phyloP scores from a whole-genome alignment of 2,797 vertebrate genomes.

The Nothura maculosa region DNA sequence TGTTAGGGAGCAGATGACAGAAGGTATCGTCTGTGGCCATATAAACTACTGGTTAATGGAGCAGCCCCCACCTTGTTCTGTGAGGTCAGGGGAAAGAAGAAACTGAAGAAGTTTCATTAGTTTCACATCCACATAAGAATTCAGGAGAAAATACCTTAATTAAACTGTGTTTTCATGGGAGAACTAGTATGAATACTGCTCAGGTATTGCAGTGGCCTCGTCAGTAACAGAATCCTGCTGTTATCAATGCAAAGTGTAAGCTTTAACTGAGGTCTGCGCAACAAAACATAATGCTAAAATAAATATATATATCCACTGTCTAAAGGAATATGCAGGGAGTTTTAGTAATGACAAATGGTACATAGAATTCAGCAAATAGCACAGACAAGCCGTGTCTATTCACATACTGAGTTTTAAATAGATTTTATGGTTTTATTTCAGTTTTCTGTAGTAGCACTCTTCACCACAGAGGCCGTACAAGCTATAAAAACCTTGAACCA shows the following conservation, averaged over 20 bases:
- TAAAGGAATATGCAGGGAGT: background rate
- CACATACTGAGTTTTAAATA: background rate
- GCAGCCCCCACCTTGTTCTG: background rate
- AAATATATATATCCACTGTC: background rate
- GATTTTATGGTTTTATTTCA: background rate
- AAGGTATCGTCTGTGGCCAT: background rate
- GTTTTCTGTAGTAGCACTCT: background rate
- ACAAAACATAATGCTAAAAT: background rate
- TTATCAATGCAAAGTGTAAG: background rate
- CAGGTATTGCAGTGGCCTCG: background rate
- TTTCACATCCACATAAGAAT: background rate
- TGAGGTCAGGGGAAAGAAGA: background rate
- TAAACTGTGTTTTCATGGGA: background rate
- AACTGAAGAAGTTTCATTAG: background rate
- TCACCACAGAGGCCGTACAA: background rate
- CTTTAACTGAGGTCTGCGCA: background rate
- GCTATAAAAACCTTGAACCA: background rate
- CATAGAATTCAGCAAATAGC: background rate
- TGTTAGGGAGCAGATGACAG: background rate
- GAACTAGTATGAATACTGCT: background rate
- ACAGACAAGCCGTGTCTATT: background rate
- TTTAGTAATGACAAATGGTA: background rate
- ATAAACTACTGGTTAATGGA: background rate
- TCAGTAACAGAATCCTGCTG: background rate
- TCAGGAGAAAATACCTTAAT: background rate